Evolutionary conservation across 2,888 invertebrate species (phyloP).

Genomic region (Apodemia duryi): DNA sequence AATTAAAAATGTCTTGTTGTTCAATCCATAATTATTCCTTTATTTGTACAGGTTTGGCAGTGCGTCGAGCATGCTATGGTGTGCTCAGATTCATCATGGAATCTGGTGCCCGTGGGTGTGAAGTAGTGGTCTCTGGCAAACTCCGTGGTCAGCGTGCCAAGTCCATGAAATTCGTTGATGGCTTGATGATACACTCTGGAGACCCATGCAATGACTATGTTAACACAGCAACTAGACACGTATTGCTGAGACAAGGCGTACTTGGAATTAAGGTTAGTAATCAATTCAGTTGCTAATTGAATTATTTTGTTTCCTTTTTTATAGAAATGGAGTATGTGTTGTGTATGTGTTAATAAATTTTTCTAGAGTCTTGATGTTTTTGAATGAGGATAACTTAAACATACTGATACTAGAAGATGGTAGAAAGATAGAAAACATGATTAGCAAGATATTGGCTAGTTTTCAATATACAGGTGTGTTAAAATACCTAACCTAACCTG

Average conservation of each 20-base stretch:
- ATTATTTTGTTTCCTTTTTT: background rate
- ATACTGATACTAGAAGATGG: too few species aligned
- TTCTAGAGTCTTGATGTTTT: too few species aligned
- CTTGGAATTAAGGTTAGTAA: constrained; percentile 85
- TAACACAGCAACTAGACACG: constrained; percentile 98
- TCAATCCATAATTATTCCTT: background rate
- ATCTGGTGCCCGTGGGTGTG: constrained; percentile 97
- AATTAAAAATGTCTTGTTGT: too few species aligned
- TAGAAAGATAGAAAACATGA: too few species aligned
- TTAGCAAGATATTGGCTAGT: too few species aligned
- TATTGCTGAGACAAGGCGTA: constrained; percentile 94
- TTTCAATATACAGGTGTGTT: too few species aligned
- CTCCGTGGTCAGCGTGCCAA: constrained; percentile 99
- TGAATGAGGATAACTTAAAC: too few species aligned
- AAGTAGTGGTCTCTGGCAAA: constrained; percentile 99
- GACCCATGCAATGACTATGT: constrained; percentile 99
- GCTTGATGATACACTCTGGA: constrained; percentile 99
- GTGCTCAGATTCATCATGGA: constrained; percentile 99
- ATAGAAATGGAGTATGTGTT: background rate
- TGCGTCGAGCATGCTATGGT: constrained; percentile 97
- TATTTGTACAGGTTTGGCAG: constrained; percentile 78
- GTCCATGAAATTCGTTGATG: constrained; percentile 99
- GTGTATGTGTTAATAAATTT: too few species aligned
- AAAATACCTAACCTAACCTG: too few species aligned
- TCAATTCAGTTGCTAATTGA: background rate